Evolutionary conservation across 2,113 vertebrate genomes (phyloP).

Genomic region (Conger conger): DNA sequence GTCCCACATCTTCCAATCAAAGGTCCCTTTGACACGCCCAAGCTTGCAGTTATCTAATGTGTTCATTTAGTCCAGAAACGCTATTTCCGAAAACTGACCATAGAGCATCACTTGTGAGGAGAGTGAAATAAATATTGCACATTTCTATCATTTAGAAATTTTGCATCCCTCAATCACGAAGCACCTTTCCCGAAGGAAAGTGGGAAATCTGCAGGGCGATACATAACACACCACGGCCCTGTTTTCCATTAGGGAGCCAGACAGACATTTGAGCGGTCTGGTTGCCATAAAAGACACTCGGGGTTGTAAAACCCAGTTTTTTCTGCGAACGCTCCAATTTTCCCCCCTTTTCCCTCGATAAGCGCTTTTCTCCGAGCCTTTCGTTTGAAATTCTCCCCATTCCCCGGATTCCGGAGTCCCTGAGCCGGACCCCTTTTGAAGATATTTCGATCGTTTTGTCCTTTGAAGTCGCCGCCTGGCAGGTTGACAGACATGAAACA

Average conservation of each 20-base stretch:
- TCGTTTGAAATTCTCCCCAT: constrained; percentile 25
- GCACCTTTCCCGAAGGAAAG: not conserved
- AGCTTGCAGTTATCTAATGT: no score
- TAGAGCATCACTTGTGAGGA: no score
- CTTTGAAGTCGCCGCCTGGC: not conserved
- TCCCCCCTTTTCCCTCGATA: not conserved
- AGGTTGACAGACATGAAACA: constrained; percentile 18
- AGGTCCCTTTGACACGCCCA: no score
- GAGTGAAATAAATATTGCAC: no score
- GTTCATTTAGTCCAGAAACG: no score
- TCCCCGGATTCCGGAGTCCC: constrained; percentile 7
- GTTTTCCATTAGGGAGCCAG: constrained; percentile 19
- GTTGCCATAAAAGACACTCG: not conserved
- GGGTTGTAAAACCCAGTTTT: constrained; percentile 13
- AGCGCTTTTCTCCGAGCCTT: not conserved
- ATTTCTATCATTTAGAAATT: no score
- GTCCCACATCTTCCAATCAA: no score
- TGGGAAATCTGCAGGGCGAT: not conserved
- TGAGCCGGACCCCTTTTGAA: not conserved
- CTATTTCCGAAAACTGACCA: no score
- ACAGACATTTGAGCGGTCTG: not conserved
- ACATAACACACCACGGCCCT: not conserved
- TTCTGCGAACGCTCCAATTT: constrained; percentile 16
- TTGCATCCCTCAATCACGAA: not conserved
- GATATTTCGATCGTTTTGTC: not conserved